Evolutionary conservation across 2,113 vertebrate genomes (phyloP).

Genomic region (Thryonomys swinderianus): DNA sequence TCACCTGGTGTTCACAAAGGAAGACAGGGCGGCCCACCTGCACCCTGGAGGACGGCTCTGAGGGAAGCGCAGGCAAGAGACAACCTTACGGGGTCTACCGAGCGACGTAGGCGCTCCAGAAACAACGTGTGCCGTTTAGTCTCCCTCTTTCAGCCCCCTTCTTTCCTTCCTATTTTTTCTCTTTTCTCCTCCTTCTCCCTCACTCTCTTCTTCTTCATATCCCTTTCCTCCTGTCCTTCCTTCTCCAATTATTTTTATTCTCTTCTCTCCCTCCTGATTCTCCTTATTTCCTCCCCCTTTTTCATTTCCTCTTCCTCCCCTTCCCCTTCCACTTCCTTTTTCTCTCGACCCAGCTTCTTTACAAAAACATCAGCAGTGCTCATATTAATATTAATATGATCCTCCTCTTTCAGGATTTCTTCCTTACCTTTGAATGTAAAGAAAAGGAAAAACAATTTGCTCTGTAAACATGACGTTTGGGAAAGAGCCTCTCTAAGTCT

Average conservation of each 20-base stretch:
- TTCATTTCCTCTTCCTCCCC: not conserved
- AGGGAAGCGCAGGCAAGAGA: not conserved
- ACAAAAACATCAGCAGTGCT: not conserved
- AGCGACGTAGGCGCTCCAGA: not conserved
- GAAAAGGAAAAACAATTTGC: not conserved
- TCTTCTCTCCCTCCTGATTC: rapidly evolving
- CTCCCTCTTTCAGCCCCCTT: rapidly evolving
- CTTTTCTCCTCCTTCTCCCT: not conserved
- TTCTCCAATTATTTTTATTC: too few relatives aligned
- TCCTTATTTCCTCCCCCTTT: rapidly evolving
- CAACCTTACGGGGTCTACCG: rapidly evolving
- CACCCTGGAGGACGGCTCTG: not conserved
- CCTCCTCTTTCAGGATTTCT: not conserved
- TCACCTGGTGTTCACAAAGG: not conserved
- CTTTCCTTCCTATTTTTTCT: too few relatives aligned
- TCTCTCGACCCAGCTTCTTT: not conserved
- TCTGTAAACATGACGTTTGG: not conserved
- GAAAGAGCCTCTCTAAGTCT: not conserved
- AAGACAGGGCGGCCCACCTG: not conserved
- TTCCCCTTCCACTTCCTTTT: not conserved
- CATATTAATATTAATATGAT: not conserved
- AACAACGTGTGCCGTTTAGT: rapidly evolving
- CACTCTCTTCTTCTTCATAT: rapidly evolving
- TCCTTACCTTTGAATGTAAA: not conserved
- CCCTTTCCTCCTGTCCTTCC: too few relatives aligned